phyloP scores from a whole-genome alignment of 1,140 invertebrate genomes.

The Oncopeltus fasciatus region DNA sequence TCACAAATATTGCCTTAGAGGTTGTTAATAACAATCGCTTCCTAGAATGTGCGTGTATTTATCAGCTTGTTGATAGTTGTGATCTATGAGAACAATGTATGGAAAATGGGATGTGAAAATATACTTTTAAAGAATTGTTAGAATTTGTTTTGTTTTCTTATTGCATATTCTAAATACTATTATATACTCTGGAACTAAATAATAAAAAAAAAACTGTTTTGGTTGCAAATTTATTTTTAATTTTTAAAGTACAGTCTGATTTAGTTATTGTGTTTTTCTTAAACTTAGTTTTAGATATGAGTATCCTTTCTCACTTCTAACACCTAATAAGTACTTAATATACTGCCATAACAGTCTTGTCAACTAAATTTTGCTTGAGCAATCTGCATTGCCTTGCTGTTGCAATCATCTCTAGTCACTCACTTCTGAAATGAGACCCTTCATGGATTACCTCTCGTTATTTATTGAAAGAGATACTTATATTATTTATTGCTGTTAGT shows the following conservation, averaged over 20 bases:
- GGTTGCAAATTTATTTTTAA: too few species aligned
- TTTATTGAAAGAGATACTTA: background rate
- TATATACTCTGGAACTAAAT: too few species aligned
- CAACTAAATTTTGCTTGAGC: background rate
- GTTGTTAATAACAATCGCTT: constrained; percentile 7
- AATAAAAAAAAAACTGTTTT: too few species aligned
- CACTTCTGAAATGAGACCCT: background rate
- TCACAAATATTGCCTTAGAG: constrained; percentile 1
- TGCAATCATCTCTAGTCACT: constrained; percentile 3
- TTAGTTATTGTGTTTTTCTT: too few species aligned
- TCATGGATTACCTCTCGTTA: background rate
- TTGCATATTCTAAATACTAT: too few species aligned
- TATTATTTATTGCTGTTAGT: too few species aligned
- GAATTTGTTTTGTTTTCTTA: background rate
- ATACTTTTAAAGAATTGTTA: background rate
- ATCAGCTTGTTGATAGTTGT: constrained; percentile 1
- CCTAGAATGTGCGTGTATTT: constrained; percentile 1
- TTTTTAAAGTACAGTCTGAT: too few species aligned
- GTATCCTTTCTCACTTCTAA: background rate
- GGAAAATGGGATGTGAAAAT: background rate
- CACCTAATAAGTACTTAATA: background rate
- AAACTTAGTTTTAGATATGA: background rate
- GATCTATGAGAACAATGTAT: background rate
- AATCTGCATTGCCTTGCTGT: background rate
- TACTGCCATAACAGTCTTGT: constrained; percentile 3